A percentile compares a stretch with the other conserved stretches of the same genome.
Evolutionary conservation across 2,888 invertebrate species (phyloP).

Genomic region (Neoitamus cyanurus): DNA sequence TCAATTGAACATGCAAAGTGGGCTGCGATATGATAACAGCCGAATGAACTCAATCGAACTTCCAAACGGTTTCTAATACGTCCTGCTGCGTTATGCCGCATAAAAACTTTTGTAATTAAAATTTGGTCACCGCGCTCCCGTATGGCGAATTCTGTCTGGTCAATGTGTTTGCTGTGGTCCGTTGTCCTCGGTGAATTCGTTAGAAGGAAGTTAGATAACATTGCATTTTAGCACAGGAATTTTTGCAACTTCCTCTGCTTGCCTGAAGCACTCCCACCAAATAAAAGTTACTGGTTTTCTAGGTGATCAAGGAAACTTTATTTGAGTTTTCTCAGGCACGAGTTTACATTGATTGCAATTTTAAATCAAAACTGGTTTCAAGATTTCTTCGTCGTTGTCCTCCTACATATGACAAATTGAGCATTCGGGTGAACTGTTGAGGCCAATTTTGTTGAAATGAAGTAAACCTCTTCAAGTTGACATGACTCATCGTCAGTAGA

Average conservation of each 20-base stretch:
- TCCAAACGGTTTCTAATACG: background rate
- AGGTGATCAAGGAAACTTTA: background rate
- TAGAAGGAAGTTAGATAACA: background rate
- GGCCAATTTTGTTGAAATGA: background rate
- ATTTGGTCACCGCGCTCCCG: background rate
- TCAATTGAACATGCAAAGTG: constrained; percentile 39
- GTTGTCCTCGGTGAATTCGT: background rate
- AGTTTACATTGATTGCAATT: background rate
- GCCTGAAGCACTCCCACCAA: background rate
- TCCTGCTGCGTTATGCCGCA: background rate
- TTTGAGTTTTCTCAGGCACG: background rate
- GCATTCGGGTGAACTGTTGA: background rate
- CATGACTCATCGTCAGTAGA: background rate
- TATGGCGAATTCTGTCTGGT: background rate
- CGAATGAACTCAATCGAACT: constrained; percentile 35
- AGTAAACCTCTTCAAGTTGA: background rate
- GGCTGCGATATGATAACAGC: constrained; percentile 40
- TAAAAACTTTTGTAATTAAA: background rate
- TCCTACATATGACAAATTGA: background rate
- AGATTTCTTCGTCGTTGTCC: background rate
- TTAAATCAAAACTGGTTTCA: background rate
- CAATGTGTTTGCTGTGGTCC: background rate
- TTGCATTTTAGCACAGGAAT: background rate
- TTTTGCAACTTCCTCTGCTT: background rate
- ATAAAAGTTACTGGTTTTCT: background rate